A percentile compares a stretch with the other conserved stretches of the same genome.
phyloP scores from a whole-genome alignment of 2,113 vertebrate genomes.

The Grammomys surdaster region DNA sequence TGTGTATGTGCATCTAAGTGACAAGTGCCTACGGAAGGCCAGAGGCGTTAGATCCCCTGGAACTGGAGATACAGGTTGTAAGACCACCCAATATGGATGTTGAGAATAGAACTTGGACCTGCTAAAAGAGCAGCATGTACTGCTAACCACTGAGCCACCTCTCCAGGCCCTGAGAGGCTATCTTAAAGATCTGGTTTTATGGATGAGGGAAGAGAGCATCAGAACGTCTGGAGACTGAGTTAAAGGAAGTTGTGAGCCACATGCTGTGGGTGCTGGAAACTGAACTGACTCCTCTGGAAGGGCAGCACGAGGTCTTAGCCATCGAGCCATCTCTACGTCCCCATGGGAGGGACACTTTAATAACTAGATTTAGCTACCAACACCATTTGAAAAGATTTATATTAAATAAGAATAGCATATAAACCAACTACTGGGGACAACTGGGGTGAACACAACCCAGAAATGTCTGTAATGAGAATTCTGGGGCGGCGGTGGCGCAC shows the following conservation, averaged over 20 bases:
- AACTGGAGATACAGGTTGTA: neutral
- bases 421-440: neutral
- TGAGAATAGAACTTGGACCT: neutral
- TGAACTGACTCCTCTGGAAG: neutral
- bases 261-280: neutral
- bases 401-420: constrained; percentile 26
- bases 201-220: neutral
- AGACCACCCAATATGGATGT: neutral
- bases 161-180: neutral
- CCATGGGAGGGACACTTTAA: constrained; percentile 24
- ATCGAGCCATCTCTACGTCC: neutral
- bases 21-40: neutral
- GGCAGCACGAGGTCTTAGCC: too few relatives aligned
- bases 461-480: neutral
- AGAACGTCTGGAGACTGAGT: neutral
- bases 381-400: neutral
- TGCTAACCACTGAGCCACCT: neutral
- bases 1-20: neutral
- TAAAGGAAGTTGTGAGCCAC: neutral
- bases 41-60: neutral
- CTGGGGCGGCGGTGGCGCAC: too few relatives aligned
- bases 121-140: neutral
- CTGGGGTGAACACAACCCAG: neutral
- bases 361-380: neutral
- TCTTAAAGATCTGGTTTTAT: neutral